Base-by-base conservation (phyloP, 2,888 invertebrate species). In the Isoperla grammatica region DNA sequence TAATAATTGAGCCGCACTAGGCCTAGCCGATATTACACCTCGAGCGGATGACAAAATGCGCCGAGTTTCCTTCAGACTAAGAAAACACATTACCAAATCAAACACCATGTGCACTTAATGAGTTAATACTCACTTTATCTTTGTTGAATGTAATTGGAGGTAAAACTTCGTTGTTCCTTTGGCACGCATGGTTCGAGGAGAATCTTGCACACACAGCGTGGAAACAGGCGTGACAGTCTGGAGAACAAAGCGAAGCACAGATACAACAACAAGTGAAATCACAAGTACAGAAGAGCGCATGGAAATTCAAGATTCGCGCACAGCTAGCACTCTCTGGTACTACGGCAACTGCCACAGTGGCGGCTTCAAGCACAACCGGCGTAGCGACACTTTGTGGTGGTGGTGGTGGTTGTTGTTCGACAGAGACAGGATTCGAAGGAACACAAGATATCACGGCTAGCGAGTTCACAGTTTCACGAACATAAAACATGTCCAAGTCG, bases 141-240 rank as follows among this genome's bases (percentile, higher is more conserved):
- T 73, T 73, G 66, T 71, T 74, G 66, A 72, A 69, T 57, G 73
- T 75, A 62, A 70, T 68, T 60, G 73, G 71, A 64, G 74, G 73
- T 55, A 71, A 69, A 46, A 68, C 68, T 67, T 70, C 71, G 66
- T 69, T 67, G 65, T 67, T 74, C 70, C 74, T 75, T 71, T 74
- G 75, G 71, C 76, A 77, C 63, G 68, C 67, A 68, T 74, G 72
- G 61, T 71, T 71, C 65, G 71, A 67, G 64, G 74, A 71, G 67
- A 74, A 75, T 37, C 75, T 72, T 63, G 75, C 72, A 75, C 83
- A 83, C 68, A 79, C 77, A 70, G 76, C 76, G 75, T 83, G 82
- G 77, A 81, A 82, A 74, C 83, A 83, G 70, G 79, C 78, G 73
- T 81, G 80, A 74, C 84, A 83, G 74, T 83, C 84, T 81, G 79